A percentile compares a stretch with the other conserved stretches of the same genome.
Conservation (phyloP, 2,797 vertebrate species). For the Uromys caudimaculatus region DNA sequence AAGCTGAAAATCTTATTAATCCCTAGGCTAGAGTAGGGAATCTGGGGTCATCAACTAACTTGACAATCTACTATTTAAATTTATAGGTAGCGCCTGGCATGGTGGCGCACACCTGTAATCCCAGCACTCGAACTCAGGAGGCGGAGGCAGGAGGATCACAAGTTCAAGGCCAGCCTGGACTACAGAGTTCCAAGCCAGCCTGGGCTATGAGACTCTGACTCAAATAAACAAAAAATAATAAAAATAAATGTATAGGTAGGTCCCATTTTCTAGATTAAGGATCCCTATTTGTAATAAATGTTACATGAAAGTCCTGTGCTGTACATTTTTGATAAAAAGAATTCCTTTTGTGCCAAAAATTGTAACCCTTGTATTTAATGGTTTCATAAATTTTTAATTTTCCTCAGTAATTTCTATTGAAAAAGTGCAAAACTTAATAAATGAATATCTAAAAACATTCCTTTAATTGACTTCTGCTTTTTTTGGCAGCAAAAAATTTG, state of each 20-base stretch:
- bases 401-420: not conserved
- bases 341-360: conserved; percentile 57
- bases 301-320: conserved; percentile 39
- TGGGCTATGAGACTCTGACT: not conserved
- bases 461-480: conserved; percentile 32
- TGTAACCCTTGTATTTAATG: conserved; percentile 1
- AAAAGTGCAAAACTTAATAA: conserved; percentile 50
- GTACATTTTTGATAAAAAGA: conserved; percentile 36
- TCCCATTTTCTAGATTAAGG: conserved; percentile 19
- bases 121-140: conserved; percentile 5
- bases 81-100: conserved; percentile 8
- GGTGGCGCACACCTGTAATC: conserved; percentile 7
- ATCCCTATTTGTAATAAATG: not conserved
- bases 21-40: conserved; percentile 10
- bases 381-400: conserved; percentile 58
- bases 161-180: conserved; percentile 31
- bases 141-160: not conserved
- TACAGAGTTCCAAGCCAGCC: conserved; percentile 21
- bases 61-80: conserved; percentile 62
- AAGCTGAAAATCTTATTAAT: conserved; percentile 38
- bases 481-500: conserved; percentile 38
- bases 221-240: conserved; percentile 3
- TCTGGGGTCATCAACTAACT: conserved; percentile 18
- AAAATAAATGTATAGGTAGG: conserved; percentile 41
- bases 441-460: conserved; percentile 34